Evolutionary conservation across 2,797 vertebrate genomes (phyloP), one percentile per base, ranked within the genome.

Genomic region (Pogoniulus pusillus): DNA sequence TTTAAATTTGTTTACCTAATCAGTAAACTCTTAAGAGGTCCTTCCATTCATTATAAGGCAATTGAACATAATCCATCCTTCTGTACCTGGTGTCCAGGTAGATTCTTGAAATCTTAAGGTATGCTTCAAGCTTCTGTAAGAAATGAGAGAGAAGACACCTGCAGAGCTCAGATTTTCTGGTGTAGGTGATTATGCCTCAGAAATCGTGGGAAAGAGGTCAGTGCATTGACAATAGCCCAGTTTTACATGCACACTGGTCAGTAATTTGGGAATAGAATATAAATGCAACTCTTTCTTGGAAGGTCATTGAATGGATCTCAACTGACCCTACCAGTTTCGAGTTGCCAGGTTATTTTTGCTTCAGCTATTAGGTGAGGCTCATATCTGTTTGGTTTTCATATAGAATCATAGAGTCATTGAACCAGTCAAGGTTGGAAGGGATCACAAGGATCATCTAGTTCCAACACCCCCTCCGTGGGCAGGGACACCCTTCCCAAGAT

Each of bases 271-370:
- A 79, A 76, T 34, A 62, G 60, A 87, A 58, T 69, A 82, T 10
- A 89, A 85, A 75, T 75, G 22, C 59, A 91, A 37, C 53, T 86
- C 35, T 71, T 93, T 71, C 69, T 82, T 94, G 82, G 72, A 92
- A 92, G 79, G 89, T 88, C 82, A 83, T 32, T 90, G 78, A 60
- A 79, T 60, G 81, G 57, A 90, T 89, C 51, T 83, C 58, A 94
- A 91, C 75, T 85, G 91, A 89, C 78, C 84, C 71, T 86, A 72
- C 88, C 76, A 78, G 90, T 59, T 43, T 26, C 0, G 3, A 59
- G 13, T 63, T 53, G 53, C 23, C 10, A 54, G 7, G 5, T 77
- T 75, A 47, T 32, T 70, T 89, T 87, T 47, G 5, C 9, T 51
- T 63, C 59, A 59, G 6, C 22, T 69, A 11, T 34, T 60, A 29